A percentile compares a stretch with the other conserved stretches of the same genome.
phyloP scores from a whole-genome alignment of 2,113 vertebrate genomes.

The Pleuronectes platessa region DNA sequence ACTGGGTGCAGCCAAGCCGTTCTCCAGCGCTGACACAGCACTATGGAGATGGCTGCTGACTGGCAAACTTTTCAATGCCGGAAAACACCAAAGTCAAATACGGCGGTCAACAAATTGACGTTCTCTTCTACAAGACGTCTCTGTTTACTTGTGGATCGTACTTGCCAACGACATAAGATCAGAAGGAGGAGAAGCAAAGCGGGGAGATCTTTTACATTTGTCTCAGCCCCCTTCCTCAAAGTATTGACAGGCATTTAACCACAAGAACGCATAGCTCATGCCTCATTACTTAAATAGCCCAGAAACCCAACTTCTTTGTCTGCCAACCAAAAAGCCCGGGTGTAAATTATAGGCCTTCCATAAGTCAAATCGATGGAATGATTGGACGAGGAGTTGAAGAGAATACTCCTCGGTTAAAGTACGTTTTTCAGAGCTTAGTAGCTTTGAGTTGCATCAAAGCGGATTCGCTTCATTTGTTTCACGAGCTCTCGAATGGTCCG shows the following conservation, averaged over 20 bases:
- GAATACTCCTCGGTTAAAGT: conserved; percentile 6
- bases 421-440: conserved; percentile 8
- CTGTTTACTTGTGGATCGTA: conserved; percentile 5
- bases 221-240: conserved; percentile 19
- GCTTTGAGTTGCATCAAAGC: conserved; percentile 20
- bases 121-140: neutral
- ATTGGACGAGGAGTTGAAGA: neutral
- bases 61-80: neutral
- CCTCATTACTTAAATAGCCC: conserved; percentile 37
- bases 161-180: conserved; percentile 18
- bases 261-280: conserved; percentile 35
- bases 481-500: neutral
- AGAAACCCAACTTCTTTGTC: conserved; percentile 31
- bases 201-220: neutral
- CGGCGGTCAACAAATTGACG: conserved; percentile 8
- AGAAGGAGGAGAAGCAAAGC: neutral
- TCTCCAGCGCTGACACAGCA: neutral
- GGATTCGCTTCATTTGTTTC: conserved; percentile 1
- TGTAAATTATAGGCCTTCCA: conserved; percentile 54
- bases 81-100: conserved; percentile 24
- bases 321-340: conserved; percentile 23
- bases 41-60: conserved; percentile 13
- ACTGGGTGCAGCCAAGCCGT: neutral
- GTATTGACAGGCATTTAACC: conserved; percentile 28
- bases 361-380: neutral